phyloP scores from a whole-genome alignment of 2,888 invertebrate genomes.

The Aethes cnicana region DNA sequence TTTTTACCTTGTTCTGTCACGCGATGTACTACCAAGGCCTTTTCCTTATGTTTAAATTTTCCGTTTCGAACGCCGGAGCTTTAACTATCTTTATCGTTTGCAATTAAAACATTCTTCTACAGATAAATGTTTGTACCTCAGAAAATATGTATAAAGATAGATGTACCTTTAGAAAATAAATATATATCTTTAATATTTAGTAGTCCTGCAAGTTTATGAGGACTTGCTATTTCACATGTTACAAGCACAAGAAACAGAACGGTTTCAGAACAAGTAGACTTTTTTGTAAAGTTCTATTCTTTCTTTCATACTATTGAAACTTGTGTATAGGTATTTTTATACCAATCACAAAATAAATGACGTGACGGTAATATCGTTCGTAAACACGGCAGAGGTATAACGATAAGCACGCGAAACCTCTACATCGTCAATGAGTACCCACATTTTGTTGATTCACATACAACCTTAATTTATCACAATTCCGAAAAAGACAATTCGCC shows the following conservation, averaged over 20 bases:
- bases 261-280: too few relatives aligned
- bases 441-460: constrained; percentile 30
- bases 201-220: too few relatives aligned
- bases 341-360: constrained; percentile 53
- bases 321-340: constrained; percentile 41
- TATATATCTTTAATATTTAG: too few relatives aligned
- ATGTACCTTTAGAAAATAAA: too few relatives aligned
- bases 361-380: constrained; percentile 55
- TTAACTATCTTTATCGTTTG: constrained; percentile 34
- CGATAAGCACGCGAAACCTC: constrained; percentile 62
- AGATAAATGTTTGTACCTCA: not conserved
- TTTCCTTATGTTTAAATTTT: constrained; percentile 46
- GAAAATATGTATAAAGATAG: not conserved
- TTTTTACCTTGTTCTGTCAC: constrained; percentile 50
- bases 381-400: constrained; percentile 48
- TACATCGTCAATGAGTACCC: constrained; percentile 61
- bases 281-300: too few relatives aligned
- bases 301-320: too few relatives aligned
- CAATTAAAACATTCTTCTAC: not conserved
- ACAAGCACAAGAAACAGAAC: too few relatives aligned
- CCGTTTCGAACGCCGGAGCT: too few relatives aligned
- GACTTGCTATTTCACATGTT: too few relatives aligned
- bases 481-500: too few relatives aligned
- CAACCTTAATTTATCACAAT: too few relatives aligned
- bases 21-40: constrained; percentile 50